Percentiles rank a stretch among this genome's conserved stretches.
phyloP scores from a whole-genome alignment of 2,888 invertebrate species.

The Sphaerophoria taeniata region DNA sequence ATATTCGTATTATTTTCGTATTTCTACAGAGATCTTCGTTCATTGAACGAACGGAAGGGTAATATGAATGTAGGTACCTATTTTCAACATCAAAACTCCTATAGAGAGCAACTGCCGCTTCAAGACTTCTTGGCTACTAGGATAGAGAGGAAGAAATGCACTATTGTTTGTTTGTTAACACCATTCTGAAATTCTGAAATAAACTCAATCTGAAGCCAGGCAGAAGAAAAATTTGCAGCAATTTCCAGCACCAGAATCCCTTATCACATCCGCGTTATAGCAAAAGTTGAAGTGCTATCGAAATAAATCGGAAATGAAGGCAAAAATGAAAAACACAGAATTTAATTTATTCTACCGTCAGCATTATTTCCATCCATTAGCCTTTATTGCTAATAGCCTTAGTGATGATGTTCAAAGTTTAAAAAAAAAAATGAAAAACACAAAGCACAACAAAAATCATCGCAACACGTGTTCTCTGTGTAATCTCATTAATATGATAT shows the following conservation, averaged over 20 bases:
- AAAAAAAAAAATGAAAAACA: conserved; percentile 5
- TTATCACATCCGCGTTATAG: conserved; percentile 29
- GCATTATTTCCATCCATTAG: conserved; percentile 56
- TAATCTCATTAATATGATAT: conserved; percentile 73
- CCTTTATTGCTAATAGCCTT: conserved; percentile 59
- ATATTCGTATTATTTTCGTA: too few relatives aligned
- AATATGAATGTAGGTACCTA: too few relatives aligned
- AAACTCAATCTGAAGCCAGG: too few relatives aligned
- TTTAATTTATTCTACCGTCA: conserved; percentile 13
- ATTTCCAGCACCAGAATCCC: conserved; percentile 10
- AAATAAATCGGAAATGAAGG: conserved; percentile 56
- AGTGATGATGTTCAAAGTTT: conserved; percentile 23
- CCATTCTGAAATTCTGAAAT: too few relatives aligned
- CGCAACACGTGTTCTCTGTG: conserved; percentile 70
- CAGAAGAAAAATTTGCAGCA: too few relatives aligned
- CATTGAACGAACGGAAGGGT: too few relatives aligned
- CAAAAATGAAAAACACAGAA: conserved; percentile 8
- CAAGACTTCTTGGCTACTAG: too few relatives aligned
- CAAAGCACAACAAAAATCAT: conserved; percentile 38
- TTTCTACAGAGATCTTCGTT: too few relatives aligned
- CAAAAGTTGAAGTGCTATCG: conserved; percentile 41
- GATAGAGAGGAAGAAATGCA: too few relatives aligned
- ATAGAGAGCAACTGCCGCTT: too few relatives aligned
- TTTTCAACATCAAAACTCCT: too few relatives aligned
- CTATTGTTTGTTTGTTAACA: too few relatives aligned